These are phyloP conservation scores for Bombyx mandarina DNA, from an alignment of 1,140 invertebrate species.

Conservation along the genomic window DNA sequence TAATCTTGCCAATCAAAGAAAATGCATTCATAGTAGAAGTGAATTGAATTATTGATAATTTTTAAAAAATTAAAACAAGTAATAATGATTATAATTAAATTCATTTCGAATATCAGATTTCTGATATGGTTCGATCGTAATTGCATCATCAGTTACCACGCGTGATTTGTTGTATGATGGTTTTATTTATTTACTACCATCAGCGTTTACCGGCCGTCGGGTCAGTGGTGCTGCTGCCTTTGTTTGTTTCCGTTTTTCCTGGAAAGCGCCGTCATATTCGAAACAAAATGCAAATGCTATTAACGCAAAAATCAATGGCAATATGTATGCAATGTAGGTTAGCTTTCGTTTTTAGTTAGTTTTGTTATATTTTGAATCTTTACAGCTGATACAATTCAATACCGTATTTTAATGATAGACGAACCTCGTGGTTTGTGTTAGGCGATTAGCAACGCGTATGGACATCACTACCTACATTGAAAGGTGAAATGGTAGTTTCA, in stretches of 20 bases:
- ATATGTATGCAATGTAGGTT: constrained; percentile 13
- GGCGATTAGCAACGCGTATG: too few species aligned
- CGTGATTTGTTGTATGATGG: constrained; percentile 15
- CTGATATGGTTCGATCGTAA: constrained; percentile 26
- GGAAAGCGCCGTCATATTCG: constrained; percentile 35
- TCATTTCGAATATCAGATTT: constrained; percentile 27
- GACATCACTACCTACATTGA: too few species aligned
- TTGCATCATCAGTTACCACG: constrained; percentile 36
- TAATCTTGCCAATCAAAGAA: too few species aligned
- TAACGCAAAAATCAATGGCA: constrained; percentile 2
- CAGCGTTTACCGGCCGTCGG: constrained; percentile 25
- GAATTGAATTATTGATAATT: too few species aligned
- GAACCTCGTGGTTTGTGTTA: too few species aligned
- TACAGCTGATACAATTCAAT: too few species aligned
- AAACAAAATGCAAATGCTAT: constrained; percentile 8
- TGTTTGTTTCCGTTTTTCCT: constrained; percentile 40
- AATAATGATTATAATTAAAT: background rate
- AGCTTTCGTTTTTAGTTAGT: background rate
- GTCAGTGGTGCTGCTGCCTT: constrained; percentile 25
- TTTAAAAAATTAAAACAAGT: too few species aligned
- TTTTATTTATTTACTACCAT: constrained; percentile 26
- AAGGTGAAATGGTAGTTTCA: too few species aligned
- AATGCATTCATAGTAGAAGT: too few species aligned
- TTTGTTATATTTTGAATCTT: constrained; percentile 4
- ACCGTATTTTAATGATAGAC: too few species aligned